These are phyloP conservation scores for Dreissena polymorpha DNA, from an alignment of 1,140 invertebrate species.

Conservation along the genomic window DNA sequence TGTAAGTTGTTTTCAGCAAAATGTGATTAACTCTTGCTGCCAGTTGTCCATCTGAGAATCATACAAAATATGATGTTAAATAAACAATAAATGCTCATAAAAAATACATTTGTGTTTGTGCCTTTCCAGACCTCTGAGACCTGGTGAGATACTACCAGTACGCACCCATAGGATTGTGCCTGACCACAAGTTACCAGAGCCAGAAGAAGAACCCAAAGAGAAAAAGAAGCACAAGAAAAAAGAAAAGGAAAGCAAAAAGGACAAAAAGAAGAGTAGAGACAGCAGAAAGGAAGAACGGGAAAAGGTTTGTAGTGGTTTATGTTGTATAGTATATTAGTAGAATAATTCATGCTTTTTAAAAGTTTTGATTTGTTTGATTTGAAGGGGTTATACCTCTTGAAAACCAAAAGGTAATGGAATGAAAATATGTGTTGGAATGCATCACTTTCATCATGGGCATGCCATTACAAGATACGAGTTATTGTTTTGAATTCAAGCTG, in stretches of 20 bases:
- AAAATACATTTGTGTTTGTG: slow-evolving; percentile 1
- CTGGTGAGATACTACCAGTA: slow-evolving; percentile 87
- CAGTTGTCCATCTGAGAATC: neutral
- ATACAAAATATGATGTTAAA: neutral
- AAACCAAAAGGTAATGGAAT: no score
- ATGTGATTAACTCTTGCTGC: no score
- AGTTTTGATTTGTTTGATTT: no score
- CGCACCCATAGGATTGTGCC: slow-evolving; percentile 82
- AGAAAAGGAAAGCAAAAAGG: slow-evolving; percentile 75
- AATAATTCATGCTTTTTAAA: no score
- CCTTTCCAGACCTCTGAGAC: slow-evolving; percentile 83
- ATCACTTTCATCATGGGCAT: no score
- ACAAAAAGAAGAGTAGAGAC: slow-evolving; percentile 74
- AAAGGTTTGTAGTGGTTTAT: slow-evolving; percentile 52
- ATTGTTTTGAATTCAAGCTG: no score
- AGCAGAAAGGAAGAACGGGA: slow-evolving; percentile 67
- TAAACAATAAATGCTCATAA: neutral
- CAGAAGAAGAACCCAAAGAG: slow-evolving; percentile 63
- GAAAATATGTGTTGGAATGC: no score
- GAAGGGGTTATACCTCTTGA: no score
- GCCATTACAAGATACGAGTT: no score
- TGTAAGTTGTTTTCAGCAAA: no score
- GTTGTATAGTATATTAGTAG: no score
- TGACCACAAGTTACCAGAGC: slow-evolving; percentile 39
- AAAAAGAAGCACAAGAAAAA: slow-evolving; percentile 77